phyloP scores from a whole-genome alignment of 1,140 invertebrate species.

The Drosophila hydei region DNA sequence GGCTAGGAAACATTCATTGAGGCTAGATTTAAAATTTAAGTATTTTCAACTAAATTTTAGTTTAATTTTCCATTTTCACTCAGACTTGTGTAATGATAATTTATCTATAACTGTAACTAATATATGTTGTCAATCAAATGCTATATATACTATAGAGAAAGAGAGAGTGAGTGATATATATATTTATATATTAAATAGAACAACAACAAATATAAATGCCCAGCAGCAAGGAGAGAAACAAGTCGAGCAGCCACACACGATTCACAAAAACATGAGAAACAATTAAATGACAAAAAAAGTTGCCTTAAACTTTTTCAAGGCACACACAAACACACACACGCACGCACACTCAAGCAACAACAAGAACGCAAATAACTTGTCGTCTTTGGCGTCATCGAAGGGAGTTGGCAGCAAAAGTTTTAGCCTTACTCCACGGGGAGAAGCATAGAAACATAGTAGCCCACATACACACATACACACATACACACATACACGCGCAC shows the following conservation, averaged over 20 bases:
- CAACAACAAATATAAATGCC: slow-evolving; percentile 28
- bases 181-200: slow-evolving; percentile 39
- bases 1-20: background rate
- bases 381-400: slow-evolving; percentile 43
- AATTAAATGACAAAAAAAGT: slow-evolving; percentile 67
- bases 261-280: slow-evolving; percentile 50
- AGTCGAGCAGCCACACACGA: slow-evolving; percentile 54
- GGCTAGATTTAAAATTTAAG: background rate
- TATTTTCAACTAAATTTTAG: background rate
- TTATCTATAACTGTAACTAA: too few relatives aligned
- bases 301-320: slow-evolving; percentile 61
- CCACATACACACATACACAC: slow-evolving; percentile 53
- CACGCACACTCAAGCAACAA: background rate
- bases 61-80: background rate
- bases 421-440: slow-evolving; percentile 27
- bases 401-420: slow-evolving; percentile 34
- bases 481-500: slow-evolving; percentile 2
- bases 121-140: too few relatives aligned
- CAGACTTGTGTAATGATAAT: too few relatives aligned
- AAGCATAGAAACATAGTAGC: slow-evolving; percentile 77
- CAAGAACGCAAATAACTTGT: slow-evolving; percentile 57
- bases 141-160: background rate
- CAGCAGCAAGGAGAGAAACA: slow-evolving; percentile 13
- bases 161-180: background rate
- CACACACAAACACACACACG: slow-evolving; percentile 20